phyloP scores from a whole-genome alignment of 2,888 invertebrate genomes.

The Autographa gamma region DNA sequence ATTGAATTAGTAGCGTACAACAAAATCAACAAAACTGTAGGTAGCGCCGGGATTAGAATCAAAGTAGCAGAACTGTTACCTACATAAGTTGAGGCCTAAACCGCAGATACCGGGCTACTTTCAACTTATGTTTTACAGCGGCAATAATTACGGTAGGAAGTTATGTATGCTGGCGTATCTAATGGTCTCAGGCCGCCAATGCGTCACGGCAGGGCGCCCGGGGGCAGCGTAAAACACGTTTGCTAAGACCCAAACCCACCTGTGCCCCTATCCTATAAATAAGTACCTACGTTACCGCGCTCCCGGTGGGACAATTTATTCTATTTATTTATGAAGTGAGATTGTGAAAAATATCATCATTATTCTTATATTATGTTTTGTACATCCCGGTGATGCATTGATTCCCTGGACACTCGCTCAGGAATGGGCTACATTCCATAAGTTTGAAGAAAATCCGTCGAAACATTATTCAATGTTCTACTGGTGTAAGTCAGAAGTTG shows the following conservation, averaged over 20 bases:
- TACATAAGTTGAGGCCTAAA: conserved; percentile 22
- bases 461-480: too few relatives aligned
- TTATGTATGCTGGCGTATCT: conserved; percentile 52
- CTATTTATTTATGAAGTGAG: conserved; percentile 76
- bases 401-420: neutral
- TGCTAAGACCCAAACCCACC: conserved; percentile 74
- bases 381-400: conserved; percentile 9
- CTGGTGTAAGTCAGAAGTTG: too few relatives aligned
- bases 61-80: conserved; percentile 12
- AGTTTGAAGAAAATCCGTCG: neutral
- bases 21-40: neutral
- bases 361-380: conserved; percentile 33
- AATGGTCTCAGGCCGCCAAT: conserved; percentile 71
- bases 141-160: conserved; percentile 53
- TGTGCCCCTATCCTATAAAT: conserved; percentile 78
- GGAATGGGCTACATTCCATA: neutral
- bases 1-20: too few relatives aligned
- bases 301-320: conserved; percentile 76
- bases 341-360: conserved; percentile 57
- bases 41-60: neutral
- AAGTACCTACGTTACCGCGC: conserved; percentile 68
- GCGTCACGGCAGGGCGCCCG: conserved; percentile 71
- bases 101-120: conserved; percentile 35
- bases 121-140: conserved; percentile 50
- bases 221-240: conserved; percentile 77